Conservation (phyloP, 2,113 vertebrate genomes). For the Platichthys flesus region DNA sequence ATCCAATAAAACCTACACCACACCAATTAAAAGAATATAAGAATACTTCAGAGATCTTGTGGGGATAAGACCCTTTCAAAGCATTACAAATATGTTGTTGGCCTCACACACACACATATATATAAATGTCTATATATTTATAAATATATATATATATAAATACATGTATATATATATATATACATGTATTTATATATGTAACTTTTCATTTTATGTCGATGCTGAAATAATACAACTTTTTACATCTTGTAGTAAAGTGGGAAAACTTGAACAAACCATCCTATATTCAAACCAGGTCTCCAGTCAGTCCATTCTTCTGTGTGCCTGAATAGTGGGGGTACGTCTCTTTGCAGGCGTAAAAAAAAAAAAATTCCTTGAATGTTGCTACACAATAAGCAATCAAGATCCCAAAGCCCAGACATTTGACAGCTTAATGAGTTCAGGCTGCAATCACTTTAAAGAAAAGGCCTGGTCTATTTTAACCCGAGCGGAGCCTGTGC, state of each 20-base stretch:
- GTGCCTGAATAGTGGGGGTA: conserved; percentile 34
- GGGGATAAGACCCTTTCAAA: background rate
- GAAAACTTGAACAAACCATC: conserved; percentile 1
- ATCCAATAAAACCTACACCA: too few species aligned
- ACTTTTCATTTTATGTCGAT: background rate
- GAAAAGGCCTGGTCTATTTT: conserved; percentile 69
- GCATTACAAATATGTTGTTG: background rate
- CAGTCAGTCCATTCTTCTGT: conserved; percentile 26
- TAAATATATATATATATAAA: background rate
- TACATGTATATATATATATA: too few species aligned
- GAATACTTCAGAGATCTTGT: background rate
- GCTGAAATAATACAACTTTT: background rate
- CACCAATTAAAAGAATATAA: background rate
- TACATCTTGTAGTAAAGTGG: background rate
- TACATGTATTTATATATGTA: too few species aligned
- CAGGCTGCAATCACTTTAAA: conserved; percentile 74
- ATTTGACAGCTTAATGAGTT: conserved; percentile 80
- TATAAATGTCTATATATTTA: too few species aligned
- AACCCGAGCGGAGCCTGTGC: conserved; percentile 47
- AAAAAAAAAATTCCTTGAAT: conserved; percentile 72
- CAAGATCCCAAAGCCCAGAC: conserved; percentile 70
- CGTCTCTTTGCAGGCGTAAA: conserved; percentile 41
- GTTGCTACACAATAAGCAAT: conserved; percentile 78
- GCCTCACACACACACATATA: too few species aligned
- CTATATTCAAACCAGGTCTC: conserved; percentile 1